Percentiles rank a stretch among this genome's conserved stretches.
These are phyloP conservation scores for Penaeus monodon DNA, from an alignment of 2,888 invertebrate genomes.

Conservation along the genomic window DNA sequence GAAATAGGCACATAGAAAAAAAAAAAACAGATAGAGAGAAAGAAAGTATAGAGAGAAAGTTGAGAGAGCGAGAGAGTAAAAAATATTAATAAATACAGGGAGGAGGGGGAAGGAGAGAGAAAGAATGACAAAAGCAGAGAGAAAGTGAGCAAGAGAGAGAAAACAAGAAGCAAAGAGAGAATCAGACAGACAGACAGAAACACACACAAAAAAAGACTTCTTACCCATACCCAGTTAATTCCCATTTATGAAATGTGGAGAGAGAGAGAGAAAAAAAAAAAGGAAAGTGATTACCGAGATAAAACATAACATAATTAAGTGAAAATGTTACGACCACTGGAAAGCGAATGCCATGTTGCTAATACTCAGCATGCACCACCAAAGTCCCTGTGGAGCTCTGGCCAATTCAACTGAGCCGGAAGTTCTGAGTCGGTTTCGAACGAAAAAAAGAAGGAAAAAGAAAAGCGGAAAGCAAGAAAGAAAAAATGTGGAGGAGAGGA, in stretches of 20 bases:
- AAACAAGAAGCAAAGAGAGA: background rate
- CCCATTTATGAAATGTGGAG: background rate
- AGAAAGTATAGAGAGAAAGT: background rate
- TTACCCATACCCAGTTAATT: too few relatives aligned
- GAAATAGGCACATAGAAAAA: background rate
- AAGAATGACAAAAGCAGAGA: background rate
- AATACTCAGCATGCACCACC: too few relatives aligned
- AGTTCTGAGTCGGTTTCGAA: background rate
- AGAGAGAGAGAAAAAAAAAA: background rate
- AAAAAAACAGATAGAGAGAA: background rate
- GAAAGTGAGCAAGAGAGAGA: background rate
- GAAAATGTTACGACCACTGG: too few relatives aligned
- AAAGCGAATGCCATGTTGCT: too few relatives aligned
- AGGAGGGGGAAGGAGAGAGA: background rate
- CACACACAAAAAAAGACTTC: too few relatives aligned
- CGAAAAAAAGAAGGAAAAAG: background rate
- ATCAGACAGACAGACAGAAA: background rate
- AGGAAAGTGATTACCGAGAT: background rate
- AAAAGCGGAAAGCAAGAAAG: background rate
- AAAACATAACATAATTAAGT: background rate
- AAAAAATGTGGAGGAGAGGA: background rate
- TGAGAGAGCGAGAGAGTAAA: background rate
- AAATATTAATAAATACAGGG: too few relatives aligned
- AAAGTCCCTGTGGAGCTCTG: too few relatives aligned
- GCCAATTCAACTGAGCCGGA: background rate